Evolutionary conservation across 2,888 invertebrate genomes (phyloP), one percentile per base, ranked within the genome.

Genomic region (Limnephilus marmoratus): DNA sequence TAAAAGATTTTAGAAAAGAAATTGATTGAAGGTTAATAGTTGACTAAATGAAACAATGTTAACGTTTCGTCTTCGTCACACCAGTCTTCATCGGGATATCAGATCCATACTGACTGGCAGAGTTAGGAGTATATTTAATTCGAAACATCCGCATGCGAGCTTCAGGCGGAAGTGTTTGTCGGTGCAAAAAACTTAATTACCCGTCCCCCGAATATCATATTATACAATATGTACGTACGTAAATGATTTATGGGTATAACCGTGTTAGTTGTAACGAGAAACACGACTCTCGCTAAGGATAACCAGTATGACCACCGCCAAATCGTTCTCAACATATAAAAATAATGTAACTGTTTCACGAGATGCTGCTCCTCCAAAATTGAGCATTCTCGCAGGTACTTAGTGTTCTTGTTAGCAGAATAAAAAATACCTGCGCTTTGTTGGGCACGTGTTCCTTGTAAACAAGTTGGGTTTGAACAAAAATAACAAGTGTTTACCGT

Each of bases 321-420:
- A 68, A 68, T 68, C 68, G 9, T 68, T 68, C 24, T 24, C 24
- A n/a, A 68, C 68, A n/a, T 9, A 7, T 24, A 68, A 68, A 68
- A 68, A 68, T 49, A 68, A n/a, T n/a, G 18, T 18, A 53, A 53
- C 53, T 53, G 53, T 53, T 68, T 24, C 24, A 68, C 68, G 24
- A n/a, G 68, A 24, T 24, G 24, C 7, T 9, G n/a, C 9, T 68
- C 18, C 34, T 41, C 83, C 15, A 83, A 83, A 83, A 37, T 18
- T 24, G 37, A 83, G n/a, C 37, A 83, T 83, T 41, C 37, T 41
- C 83, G 24, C 24, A 15, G 34, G 34, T 83, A 83, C 83, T 15
- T 41, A 83, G 68, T 68, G 68, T 68, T 68, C 83, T 83, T 83
- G 37, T 83, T 31, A 83, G 31, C 83, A 41, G 24, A 83, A 68